Conservation (phyloP, 2,113 vertebrate genomes). For the Isurus oxyrinchus region DNA sequence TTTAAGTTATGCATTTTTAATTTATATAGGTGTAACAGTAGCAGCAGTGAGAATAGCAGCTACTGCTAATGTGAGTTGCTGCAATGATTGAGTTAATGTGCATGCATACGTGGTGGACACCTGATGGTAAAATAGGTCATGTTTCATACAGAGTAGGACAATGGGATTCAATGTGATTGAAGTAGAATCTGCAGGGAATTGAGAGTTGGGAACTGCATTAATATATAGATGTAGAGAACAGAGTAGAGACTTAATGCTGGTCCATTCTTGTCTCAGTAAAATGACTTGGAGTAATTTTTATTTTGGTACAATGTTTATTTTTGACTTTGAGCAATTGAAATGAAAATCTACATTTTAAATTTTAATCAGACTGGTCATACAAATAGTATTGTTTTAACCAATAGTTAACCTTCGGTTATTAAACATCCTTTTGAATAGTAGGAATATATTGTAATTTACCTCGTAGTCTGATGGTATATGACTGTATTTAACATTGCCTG, state of each 20-base stretch:
- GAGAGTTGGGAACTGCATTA: neutral
- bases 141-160: neutral
- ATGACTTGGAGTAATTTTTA: neutral
- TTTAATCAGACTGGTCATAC: neutral
- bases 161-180: neutral
- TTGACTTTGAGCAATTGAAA: neutral
- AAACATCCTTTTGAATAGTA: neutral
- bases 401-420: neutral
- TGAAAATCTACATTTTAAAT: neutral
- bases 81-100: neutral
- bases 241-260: neutral
- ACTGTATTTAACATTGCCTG: neutral
- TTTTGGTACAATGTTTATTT: neutral
- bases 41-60: neutral
- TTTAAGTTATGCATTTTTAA: neutral
- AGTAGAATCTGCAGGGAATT: neutral
- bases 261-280: neutral
- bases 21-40: neutral
- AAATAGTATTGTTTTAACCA: neutral
- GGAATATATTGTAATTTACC: neutral
- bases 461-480: neutral
- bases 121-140: constrained; percentile 11
- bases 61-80: neutral
- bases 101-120: neutral
- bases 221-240: neutral